Conservation (phyloP, 2,113 vertebrate species). For the Forbesichthys agassizii region DNA sequence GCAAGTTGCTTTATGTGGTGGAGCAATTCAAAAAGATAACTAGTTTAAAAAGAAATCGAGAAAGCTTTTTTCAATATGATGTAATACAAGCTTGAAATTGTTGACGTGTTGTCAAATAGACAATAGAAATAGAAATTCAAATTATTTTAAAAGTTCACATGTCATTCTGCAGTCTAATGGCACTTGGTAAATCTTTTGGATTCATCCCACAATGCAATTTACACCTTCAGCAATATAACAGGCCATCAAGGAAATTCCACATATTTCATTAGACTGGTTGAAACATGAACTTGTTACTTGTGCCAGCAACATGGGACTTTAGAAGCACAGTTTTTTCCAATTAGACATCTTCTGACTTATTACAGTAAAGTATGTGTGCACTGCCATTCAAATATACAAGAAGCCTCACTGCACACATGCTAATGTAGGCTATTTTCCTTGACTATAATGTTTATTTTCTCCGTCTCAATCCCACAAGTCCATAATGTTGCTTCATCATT, state of each 20-base stretch:
- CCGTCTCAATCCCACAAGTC: background rate
- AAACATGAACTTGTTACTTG: constrained; percentile 51
- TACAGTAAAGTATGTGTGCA: too few relatives aligned
- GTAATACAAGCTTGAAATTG: too few relatives aligned
- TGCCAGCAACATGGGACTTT: constrained; percentile 54
- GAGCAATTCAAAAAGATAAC: background rate
- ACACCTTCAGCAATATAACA: constrained; percentile 26
- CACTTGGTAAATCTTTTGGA: constrained; percentile 21
- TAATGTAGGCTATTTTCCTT: constrained; percentile 1
- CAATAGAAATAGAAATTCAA: constrained; percentile 10
- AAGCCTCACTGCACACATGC: background rate
- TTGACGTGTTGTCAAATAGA: constrained; percentile 16
- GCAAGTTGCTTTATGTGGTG: background rate
- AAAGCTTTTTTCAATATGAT: too few relatives aligned
- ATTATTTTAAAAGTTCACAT: constrained; percentile 38
- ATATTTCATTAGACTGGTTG: constrained; percentile 42
- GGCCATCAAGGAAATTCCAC: constrained; percentile 58
- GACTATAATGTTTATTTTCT: background rate
- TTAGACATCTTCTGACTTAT: too few relatives aligned
- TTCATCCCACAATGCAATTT: constrained; percentile 8
- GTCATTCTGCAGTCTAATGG: constrained; percentile 50
- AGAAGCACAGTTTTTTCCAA: constrained; percentile 4
- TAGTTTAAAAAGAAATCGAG: too few relatives aligned
- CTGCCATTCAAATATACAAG: too few relatives aligned
- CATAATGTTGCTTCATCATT: background rate